A percentile compares a stretch with the other conserved stretches of the same genome.
phyloP scores from a whole-genome alignment of 2,797 vertebrate species.

The Ctenochaetus hawaiiensis region DNA sequence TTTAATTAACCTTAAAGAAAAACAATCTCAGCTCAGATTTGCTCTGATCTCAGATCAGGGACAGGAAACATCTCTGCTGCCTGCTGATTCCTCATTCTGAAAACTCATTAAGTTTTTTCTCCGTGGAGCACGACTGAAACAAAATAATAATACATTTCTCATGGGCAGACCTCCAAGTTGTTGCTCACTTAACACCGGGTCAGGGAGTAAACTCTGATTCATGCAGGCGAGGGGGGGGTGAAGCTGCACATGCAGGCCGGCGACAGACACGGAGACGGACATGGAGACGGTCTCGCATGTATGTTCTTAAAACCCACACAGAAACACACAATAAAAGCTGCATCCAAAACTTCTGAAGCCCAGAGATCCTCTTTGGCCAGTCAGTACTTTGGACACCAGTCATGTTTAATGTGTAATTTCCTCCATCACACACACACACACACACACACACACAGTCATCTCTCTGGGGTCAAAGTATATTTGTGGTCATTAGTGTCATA shows the following conservation, averaged over 20 bases:
- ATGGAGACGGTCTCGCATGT: neutral
- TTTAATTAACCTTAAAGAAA: constrained; percentile 23
- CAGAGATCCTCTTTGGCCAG: constrained; percentile 11
- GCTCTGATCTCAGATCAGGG: constrained; percentile 13
- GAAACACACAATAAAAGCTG: neutral
- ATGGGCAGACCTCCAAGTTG: constrained; percentile 26
- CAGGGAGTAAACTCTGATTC: constrained; percentile 23
- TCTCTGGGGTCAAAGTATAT: constrained; percentile 52
- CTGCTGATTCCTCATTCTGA: constrained; percentile 18
- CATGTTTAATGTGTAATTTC: constrained; percentile 39
- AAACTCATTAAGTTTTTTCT: constrained; percentile 19
- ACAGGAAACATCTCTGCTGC: constrained; percentile 8
- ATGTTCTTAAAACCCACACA: neutral
- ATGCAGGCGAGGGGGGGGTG: constrained; percentile 42
- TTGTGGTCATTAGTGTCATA: constrained; percentile 61
- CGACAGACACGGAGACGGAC: too few species aligned
- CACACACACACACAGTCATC: constrained; percentile 7
- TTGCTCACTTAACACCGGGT: constrained; percentile 42
- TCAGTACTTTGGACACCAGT: constrained; percentile 19
- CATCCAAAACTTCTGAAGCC: too few species aligned
- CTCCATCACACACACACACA: constrained; percentile 35
- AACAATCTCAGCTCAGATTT: neutral
- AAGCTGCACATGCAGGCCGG: constrained; percentile 12
- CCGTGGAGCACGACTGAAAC: neutral
- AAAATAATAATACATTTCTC: neutral